Percentiles rank a stretch among this genome's conserved stretches.
Evolutionary conservation across 2,888 invertebrate species (phyloP).

Genomic region (Hirtodrosophila confusa): DNA sequence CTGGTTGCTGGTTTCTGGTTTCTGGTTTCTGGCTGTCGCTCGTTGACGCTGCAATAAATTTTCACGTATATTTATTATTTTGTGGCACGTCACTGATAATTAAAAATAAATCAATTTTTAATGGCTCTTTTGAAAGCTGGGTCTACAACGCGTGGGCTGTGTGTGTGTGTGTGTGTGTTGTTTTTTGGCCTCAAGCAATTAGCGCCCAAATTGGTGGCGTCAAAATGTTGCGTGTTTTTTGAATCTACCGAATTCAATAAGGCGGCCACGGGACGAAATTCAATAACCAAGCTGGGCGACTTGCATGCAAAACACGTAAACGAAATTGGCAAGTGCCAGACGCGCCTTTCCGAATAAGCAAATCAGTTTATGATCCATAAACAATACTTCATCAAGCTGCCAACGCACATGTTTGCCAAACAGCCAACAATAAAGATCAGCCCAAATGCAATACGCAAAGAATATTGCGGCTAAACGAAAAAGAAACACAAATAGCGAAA

Average conservation of each 20-base stretch:
- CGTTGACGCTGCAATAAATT: slow-evolving; percentile 79
- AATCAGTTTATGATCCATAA: slow-evolving; percentile 76
- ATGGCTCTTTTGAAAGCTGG: slow-evolving; percentile 52
- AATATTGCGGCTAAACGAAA: slow-evolving; percentile 37
- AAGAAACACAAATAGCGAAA: slow-evolving; percentile 3
- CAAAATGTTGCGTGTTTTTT: slow-evolving; percentile 59
- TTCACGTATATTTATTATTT: slow-evolving; percentile 80
- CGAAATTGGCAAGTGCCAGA: slow-evolving; percentile 49
- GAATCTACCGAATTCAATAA: slow-evolving; percentile 54
- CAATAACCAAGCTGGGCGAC: slow-evolving; percentile 40
- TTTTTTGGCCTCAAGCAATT: slow-evolving; percentile 61
- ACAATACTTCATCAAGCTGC: slow-evolving; percentile 75
- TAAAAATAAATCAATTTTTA: slow-evolving; percentile 82
- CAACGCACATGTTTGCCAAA: slow-evolving; percentile 58
- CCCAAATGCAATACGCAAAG: slow-evolving; percentile 47
- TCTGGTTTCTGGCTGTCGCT: slow-evolving; percentile 55
- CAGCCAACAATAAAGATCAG: slow-evolving; percentile 61
- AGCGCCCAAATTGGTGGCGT: slow-evolving; percentile 63
- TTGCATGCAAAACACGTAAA: slow-evolving; percentile 68
- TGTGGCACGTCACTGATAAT: slow-evolving; percentile 81
- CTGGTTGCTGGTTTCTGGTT: slow-evolving; percentile 6
- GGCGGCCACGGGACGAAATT: slow-evolving; percentile 29
- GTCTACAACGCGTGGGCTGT: slow-evolving; percentile 17
- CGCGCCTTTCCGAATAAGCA: slow-evolving; percentile 62
- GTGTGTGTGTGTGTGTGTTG: background rate